phyloP scores from a whole-genome alignment of 1,140 invertebrate species.

The Drosophila repleta region DNA sequence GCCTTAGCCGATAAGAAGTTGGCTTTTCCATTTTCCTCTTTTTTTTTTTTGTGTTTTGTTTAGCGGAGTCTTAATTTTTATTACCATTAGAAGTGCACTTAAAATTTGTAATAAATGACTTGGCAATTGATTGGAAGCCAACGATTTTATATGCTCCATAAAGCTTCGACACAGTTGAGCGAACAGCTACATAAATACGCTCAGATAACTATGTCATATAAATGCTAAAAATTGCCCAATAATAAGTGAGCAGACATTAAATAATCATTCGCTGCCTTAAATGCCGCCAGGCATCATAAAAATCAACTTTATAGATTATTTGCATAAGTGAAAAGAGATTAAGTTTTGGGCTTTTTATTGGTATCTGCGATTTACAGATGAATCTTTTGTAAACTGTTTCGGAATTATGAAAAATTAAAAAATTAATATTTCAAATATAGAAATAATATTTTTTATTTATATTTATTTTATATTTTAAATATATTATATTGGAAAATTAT shows the following conservation, averaged over 20 bases:
- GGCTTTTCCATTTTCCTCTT: too few relatives aligned
- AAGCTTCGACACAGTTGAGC: slow-evolving; percentile 42
- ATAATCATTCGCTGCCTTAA: slow-evolving; percentile 15
- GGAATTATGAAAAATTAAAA: too few relatives aligned
- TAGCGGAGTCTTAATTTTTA: slow-evolving; percentile 68
- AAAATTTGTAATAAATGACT: slow-evolving; percentile 80
- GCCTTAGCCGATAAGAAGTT: slow-evolving; percentile 60
- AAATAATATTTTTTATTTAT: too few relatives aligned
- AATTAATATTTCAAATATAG: too few relatives aligned
- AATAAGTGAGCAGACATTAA: slow-evolving; percentile 10
- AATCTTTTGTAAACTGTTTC: too few relatives aligned
- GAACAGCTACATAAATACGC: slow-evolving; percentile 17
- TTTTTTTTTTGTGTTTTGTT: slow-evolving; percentile 27
- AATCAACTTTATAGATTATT: slow-evolving; percentile 21
- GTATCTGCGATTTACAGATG: neutral
- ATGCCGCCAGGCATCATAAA: slow-evolving; percentile 22
- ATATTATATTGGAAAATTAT: too few relatives aligned
- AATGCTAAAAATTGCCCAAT: slow-evolving; percentile 2
- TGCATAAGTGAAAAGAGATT: slow-evolving; percentile 17
- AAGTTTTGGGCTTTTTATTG: slow-evolving; percentile 1
- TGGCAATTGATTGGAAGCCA: slow-evolving; percentile 74
- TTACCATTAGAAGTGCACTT: slow-evolving; percentile 68
- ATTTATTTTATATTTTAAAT: too few relatives aligned
- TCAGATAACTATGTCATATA: slow-evolving; percentile 25
- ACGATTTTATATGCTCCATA: slow-evolving; percentile 55